phyloP scores from a whole-genome alignment of 2,888 invertebrate genomes.

The Molorchus minor region DNA sequence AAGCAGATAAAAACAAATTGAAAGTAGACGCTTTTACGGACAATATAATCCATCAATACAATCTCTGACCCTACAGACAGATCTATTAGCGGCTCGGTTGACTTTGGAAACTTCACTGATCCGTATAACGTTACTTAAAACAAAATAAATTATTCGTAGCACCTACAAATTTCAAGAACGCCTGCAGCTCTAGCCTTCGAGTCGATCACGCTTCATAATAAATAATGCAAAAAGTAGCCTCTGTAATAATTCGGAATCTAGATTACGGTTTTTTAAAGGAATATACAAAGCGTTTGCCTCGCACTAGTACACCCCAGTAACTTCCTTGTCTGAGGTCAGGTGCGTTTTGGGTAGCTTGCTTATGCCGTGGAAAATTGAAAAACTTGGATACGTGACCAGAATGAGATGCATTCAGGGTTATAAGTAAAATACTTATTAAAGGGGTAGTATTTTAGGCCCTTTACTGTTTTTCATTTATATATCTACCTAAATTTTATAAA shows the following conservation, averaged over 20 bases:
- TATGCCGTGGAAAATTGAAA: not conserved
- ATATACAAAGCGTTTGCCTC: conserved; percentile 5
- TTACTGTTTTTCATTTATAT: too few relatives aligned
- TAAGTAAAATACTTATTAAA: too few relatives aligned
- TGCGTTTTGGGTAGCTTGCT: not conserved
- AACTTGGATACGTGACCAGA: not conserved
- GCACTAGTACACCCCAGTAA: conserved; percentile 11
- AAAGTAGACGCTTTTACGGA: not conserved
- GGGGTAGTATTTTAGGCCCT: too few relatives aligned
- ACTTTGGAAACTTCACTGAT: conserved; percentile 13
- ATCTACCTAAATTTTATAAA: too few relatives aligned
- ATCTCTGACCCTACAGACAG: conserved; percentile 4
- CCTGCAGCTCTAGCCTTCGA: conserved; percentile 2
- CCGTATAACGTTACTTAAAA: conserved; percentile 13
- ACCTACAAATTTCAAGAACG: conserved; percentile 13
- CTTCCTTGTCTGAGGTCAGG: conserved; percentile 3
- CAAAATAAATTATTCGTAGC: conserved; percentile 13
- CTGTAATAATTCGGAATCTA: conserved; percentile 7
- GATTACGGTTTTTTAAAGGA: conserved; percentile 5
- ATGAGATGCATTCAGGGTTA: not conserved
- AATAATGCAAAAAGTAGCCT: conserved; percentile 2
- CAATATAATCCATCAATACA: not conserved
- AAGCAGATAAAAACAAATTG: too few relatives aligned
- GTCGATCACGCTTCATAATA: conserved; percentile 1
- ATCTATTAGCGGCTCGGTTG: conserved; percentile 6